Evolutionary conservation across 2,113 vertebrate genomes (phyloP).

Genomic region (Mixornis gularis): DNA sequence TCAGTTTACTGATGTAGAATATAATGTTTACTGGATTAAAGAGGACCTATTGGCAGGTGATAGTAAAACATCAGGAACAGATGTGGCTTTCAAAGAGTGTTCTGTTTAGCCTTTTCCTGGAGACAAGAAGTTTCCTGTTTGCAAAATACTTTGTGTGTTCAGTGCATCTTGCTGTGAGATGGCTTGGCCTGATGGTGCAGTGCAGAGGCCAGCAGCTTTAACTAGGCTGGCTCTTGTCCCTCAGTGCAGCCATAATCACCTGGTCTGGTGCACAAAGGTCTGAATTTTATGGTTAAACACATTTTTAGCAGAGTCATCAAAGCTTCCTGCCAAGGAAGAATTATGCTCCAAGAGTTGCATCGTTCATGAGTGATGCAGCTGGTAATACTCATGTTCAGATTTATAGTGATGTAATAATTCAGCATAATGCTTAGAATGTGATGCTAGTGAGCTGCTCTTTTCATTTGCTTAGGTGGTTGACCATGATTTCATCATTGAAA

Average conservation of each 20-base stretch:
- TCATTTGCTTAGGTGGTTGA: neutral
- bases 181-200: fast-evolving
- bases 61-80: neutral
- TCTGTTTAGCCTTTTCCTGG: neutral
- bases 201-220: neutral
- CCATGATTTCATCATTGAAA: neutral
- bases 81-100: neutral
- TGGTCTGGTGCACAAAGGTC: neutral
- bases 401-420: neutral
- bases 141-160: neutral
- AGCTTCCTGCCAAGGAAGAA: neutral
- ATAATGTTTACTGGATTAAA: neutral
- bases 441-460: neutral
- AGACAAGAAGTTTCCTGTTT: neutral
- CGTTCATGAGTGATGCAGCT: neutral
- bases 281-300: neutral
- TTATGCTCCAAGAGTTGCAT: neutral
- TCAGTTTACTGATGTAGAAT: neutral
- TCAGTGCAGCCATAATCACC: neutral
- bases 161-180: neutral
- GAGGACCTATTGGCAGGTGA: neutral
- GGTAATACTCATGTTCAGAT: neutral
- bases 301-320: neutral
- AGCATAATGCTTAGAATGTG: neutral
- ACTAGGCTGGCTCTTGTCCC: neutral